Evolutionary conservation across 2,888 invertebrate genomes (phyloP).

Genomic region (Helleia helle): DNA sequence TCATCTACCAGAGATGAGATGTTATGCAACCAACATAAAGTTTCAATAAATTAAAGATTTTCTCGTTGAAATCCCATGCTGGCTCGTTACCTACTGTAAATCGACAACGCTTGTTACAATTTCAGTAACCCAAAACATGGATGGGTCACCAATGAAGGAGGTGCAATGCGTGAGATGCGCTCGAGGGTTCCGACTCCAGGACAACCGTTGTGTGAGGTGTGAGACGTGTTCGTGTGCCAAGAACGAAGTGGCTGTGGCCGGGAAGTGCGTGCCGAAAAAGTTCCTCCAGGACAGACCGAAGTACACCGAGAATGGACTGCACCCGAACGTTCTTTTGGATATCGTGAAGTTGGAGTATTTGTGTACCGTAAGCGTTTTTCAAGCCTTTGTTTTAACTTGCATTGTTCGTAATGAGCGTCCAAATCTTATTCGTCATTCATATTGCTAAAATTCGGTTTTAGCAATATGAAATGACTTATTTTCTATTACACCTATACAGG

Average conservation of each 20-base stretch:
- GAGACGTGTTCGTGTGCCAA: conserved; percentile 40
- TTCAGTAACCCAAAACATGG: conserved; percentile 54
- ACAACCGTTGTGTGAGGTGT: conserved; percentile 45
- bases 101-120: too few relatives aligned
- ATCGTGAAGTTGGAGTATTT: conserved; percentile 52
- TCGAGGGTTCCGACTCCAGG: conserved; percentile 37
- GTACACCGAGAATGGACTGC: conserved; percentile 39
- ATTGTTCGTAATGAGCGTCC: too few relatives aligned
- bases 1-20: too few relatives aligned
- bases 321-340: conserved; percentile 40
- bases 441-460: too few relatives aligned
- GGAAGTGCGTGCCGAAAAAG: conserved; percentile 41
- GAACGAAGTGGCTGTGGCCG: conserved; percentile 39
- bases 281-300: conserved; percentile 44
- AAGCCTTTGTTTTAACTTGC: too few relatives aligned
- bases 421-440: too few relatives aligned
- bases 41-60: too few relatives aligned
- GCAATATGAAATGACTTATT: too few relatives aligned
- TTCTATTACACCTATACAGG: too few relatives aligned
- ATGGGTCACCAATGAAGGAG: conserved; percentile 54
- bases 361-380: conserved; percentile 44
- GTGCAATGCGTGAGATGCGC: conserved; percentile 58
- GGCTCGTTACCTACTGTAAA: too few relatives aligned
- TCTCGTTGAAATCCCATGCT: too few relatives aligned
- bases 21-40: too few relatives aligned